phyloP scores from a whole-genome alignment of 2,113 vertebrate genomes.

The Castor canadensis region DNA sequence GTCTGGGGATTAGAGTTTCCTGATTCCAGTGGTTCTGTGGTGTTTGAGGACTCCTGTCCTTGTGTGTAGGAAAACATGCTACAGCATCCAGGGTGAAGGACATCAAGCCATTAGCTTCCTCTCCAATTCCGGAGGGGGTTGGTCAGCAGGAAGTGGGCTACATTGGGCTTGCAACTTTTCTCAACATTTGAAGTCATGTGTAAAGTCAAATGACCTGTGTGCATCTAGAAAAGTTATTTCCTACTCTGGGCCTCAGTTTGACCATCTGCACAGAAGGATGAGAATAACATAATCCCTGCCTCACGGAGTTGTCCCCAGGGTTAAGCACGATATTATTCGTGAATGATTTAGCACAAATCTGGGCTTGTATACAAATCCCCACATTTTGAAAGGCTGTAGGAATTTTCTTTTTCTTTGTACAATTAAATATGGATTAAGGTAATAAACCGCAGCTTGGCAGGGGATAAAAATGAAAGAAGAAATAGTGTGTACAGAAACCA shows the following conservation, averaged over 20 bases:
- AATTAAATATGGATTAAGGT: neutral
- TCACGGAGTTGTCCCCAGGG: neutral
- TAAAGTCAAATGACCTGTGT: neutral
- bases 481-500: too few relatives aligned
- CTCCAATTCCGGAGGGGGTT: neutral
- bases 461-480: neutral
- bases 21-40: neutral
- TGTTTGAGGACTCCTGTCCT: fast-evolving
- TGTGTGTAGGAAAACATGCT: neutral
- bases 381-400: too few relatives aligned
- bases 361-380: neutral
- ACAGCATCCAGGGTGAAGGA: neutral
- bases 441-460: neutral
- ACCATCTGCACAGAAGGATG: neutral
- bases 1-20: neutral
- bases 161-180: neutral
- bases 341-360: neutral
- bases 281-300: neutral
- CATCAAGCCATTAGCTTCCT: neutral
- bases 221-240: too few relatives aligned
- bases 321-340: too few relatives aligned
- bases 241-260: neutral
- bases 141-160: neutral
- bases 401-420: too few relatives aligned
- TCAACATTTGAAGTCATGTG: neutral